These are phyloP conservation scores for Petrocephalus sullivani DNA, from an alignment of 2,797 vertebrate genomes.

Conservation along the genomic window DNA sequence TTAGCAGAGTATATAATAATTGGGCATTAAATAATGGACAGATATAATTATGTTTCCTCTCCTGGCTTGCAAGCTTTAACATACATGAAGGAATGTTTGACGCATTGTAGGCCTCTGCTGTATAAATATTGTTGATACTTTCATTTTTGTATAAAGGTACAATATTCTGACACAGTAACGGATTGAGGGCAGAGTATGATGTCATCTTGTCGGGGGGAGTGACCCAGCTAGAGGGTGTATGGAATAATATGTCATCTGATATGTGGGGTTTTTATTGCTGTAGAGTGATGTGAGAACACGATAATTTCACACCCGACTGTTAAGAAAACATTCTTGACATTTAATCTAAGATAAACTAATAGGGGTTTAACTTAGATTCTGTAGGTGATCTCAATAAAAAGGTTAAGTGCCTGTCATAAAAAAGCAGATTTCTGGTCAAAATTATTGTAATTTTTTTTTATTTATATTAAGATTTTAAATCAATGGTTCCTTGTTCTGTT, in stretches of 20 bases:
- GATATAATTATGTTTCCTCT: neutral
- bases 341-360: neutral
- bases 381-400: neutral
- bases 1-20: neutral
- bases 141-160: neutral
- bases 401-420: neutral
- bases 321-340: slow-evolving; percentile 8
- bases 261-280: neutral
- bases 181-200: slow-evolving; percentile 16
- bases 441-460: neutral
- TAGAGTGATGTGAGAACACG: neutral
- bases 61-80: neutral
- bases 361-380: neutral
- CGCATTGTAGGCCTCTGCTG: neutral
- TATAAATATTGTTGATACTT: neutral
- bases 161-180: slow-evolving; percentile 15
- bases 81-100: neutral
- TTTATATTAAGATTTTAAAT: neutral
- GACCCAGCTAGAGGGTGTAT: slow-evolving; percentile 22
- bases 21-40: neutral
- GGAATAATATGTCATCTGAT: slow-evolving; percentile 14
- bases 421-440: neutral
- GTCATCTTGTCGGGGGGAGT: slow-evolving; percentile 29
- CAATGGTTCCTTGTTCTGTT: slow-evolving; percentile 1
- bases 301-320: neutral